Percentiles rank a stretch among this genome's conserved stretches.
These are phyloP conservation scores for Molothrus ater DNA, from an alignment of 2,797 vertebrate genomes.

Conservation along the genomic window DNA sequence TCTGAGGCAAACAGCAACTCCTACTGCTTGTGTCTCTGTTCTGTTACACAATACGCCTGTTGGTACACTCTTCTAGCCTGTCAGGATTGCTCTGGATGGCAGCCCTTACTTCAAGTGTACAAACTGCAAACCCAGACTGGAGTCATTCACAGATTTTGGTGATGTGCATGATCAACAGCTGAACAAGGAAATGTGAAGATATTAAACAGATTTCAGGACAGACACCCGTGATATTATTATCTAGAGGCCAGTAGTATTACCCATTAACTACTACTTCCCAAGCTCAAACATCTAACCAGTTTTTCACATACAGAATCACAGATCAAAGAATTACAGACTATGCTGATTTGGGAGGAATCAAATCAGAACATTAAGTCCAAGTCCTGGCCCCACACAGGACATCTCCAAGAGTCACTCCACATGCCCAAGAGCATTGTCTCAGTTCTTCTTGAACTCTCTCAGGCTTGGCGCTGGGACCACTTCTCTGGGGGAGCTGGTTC, in stretches of 20 bases:
- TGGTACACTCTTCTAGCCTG: not conserved
- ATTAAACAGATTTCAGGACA: not conserved
- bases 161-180: not conserved
- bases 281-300: not conserved
- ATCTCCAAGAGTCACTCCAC: not conserved
- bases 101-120: not conserved
- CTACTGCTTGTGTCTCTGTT: not conserved
- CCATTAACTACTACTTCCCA: not conserved
- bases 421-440: not conserved
- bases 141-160: not conserved
- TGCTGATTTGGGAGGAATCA: not conserved
- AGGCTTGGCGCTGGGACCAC: not conserved
- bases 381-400: not conserved
- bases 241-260: not conserved
- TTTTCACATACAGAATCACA: not conserved
- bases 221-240: rapidly evolving
- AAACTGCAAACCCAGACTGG: not conserved
- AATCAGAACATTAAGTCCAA: not conserved
- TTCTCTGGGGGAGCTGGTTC: not conserved
- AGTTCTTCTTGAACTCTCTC: not conserved
- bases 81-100: not conserved
- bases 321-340: not conserved
- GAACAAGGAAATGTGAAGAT: not conserved
- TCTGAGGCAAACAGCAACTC: not conserved
- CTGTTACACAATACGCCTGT: not conserved